A percentile compares a stretch with the other conserved stretches of the same genome.
Evolutionary conservation across 2,888 invertebrate genomes (phyloP).

Genomic region (Cosmorhoe ocellata): DNA sequence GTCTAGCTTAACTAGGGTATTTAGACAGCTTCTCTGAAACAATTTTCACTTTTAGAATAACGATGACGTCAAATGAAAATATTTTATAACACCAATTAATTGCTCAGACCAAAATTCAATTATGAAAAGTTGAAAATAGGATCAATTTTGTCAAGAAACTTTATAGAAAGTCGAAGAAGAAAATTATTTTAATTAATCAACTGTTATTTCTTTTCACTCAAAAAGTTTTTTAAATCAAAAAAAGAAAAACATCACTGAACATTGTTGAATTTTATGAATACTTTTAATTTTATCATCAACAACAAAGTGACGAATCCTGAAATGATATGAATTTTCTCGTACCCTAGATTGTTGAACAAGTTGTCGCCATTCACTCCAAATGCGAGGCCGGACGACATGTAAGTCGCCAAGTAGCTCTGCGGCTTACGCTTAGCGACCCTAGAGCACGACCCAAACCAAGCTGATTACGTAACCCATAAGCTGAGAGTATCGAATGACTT

Average conservation of each 20-base stretch:
- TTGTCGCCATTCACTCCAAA: slow-evolving; percentile 72
- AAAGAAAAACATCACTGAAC: too few relatives aligned
- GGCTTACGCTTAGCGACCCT: slow-evolving; percentile 70
- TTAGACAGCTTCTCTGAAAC: too few relatives aligned
- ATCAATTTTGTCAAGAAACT: slow-evolving; percentile 7
- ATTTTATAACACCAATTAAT: slow-evolving; percentile 10
- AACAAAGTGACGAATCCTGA: not conserved
- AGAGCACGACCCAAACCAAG: slow-evolving; percentile 55
- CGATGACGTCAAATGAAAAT: not conserved
- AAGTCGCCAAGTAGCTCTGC: slow-evolving; percentile 55
- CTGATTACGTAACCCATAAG: slow-evolving; percentile 46
- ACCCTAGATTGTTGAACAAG: slow-evolving; percentile 77
- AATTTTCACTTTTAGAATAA: not conserved
- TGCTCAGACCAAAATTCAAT: slow-evolving; percentile 6
- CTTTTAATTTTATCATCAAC: not conserved
- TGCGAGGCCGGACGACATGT: slow-evolving; percentile 73
- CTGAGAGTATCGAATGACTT: slow-evolving; percentile 8
- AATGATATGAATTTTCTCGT: slow-evolving; percentile 51
- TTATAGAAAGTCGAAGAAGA: slow-evolving; percentile 3
- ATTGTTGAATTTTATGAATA: not conserved
- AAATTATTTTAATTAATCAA: slow-evolving; percentile 6
- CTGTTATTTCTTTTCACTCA: slow-evolving; percentile 9
- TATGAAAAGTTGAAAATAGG: slow-evolving; percentile 4
- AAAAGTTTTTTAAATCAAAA: too few relatives aligned
- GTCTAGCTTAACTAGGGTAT: too few relatives aligned